Evolutionary conservation across 2,888 invertebrate genomes (phyloP).

Genomic region (Steromphala cineraria): DNA sequence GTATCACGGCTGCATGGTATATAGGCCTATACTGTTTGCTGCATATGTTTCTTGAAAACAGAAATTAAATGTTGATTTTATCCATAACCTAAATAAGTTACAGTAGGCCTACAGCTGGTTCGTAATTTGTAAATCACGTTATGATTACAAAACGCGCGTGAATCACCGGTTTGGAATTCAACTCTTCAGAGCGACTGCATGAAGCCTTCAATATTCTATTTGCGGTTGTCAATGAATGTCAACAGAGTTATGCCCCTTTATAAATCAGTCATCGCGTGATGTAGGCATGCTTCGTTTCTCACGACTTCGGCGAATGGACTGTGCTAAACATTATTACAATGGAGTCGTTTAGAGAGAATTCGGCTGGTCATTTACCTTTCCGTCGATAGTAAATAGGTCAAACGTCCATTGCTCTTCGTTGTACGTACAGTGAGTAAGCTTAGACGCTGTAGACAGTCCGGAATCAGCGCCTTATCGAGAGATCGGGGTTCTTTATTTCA

Average conservation of each 20-base stretch:
- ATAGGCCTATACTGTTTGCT: too few species aligned
- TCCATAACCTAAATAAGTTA: too few species aligned
- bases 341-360: background rate
- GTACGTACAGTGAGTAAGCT: background rate
- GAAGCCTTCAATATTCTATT: background rate
- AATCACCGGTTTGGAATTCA: too few species aligned
- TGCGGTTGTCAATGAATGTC: background rate
- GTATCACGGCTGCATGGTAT: too few species aligned
- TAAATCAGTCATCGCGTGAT: constrained; percentile 2
- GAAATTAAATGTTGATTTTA: too few species aligned
- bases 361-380: background rate
- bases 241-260: constrained; percentile 1
- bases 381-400: background rate
- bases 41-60: too few species aligned
- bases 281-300: background rate
- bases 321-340: background rate
- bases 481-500: background rate
- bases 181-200: too few species aligned
- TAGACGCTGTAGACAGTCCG: background rate
- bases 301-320: background rate
- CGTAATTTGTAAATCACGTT: too few species aligned
- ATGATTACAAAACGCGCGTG: too few species aligned
- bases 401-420: background rate
- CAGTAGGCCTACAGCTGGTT: too few species aligned
- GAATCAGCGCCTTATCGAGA: background rate